These are phyloP conservation scores for Ctenomys sociabilis DNA, from an alignment of 2,113 vertebrate genomes.

Conservation along the genomic window DNA sequence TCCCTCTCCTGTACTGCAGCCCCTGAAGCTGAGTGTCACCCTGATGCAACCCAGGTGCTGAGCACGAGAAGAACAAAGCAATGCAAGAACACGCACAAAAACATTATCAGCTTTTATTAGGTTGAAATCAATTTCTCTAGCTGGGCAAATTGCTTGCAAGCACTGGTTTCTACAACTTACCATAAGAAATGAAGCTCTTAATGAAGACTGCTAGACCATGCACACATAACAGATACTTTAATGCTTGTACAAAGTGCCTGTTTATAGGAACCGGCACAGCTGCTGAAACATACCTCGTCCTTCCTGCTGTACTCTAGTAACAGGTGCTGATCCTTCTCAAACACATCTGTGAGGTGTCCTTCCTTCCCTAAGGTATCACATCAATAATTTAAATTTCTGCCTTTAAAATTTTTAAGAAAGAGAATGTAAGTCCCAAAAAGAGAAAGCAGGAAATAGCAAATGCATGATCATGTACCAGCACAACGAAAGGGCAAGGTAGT, in stretches of 20 bases:
- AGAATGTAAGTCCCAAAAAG: background rate
- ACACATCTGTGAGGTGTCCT: rapidly evolving
- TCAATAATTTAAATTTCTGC: background rate
- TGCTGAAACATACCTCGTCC: rapidly evolving
- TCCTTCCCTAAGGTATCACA: background rate
- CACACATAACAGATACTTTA: too few relatives aligned
- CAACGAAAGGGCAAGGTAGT: background rate
- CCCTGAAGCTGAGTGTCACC: background rate
- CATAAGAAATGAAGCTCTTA: background rate
- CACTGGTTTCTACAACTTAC: background rate
- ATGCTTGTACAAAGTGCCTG: background rate
- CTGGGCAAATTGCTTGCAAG: background rate
- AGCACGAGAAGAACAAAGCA: background rate
- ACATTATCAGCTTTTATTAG: background rate
- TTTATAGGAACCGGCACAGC: background rate
- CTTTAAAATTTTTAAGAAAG: background rate
- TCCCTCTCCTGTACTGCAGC: rapidly evolving
- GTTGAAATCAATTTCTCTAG: background rate
- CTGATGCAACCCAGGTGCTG: background rate
- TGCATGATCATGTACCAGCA: too few relatives aligned
- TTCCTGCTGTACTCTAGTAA: background rate
- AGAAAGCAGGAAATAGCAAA: background rate
- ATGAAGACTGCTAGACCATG: rapidly evolving
- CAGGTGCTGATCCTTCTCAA: rapidly evolving
- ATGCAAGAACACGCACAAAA: background rate